Conservation (phyloP, 2,888 invertebrate genomes). For the Cheilosia variabilis region DNA sequence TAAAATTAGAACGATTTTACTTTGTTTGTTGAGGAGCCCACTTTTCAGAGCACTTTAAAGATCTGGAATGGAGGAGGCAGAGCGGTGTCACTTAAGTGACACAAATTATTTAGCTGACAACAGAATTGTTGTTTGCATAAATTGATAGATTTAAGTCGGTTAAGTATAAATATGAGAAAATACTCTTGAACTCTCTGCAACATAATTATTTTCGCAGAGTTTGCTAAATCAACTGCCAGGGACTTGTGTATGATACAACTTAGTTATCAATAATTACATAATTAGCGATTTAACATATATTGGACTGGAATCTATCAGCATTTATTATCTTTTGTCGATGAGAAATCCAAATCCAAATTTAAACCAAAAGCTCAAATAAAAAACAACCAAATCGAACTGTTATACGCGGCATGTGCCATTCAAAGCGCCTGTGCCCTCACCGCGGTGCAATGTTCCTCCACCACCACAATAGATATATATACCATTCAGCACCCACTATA, state of each 20-base stretch:
- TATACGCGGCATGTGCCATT: conserved; percentile 34
- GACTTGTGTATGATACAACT: neutral
- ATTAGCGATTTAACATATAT: conserved; percentile 1
- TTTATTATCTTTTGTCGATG: neutral
- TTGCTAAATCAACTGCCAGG: neutral
- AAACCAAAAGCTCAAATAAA: conserved; percentile 1
- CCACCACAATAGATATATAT: conserved; percentile 18
- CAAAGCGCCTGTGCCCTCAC: neutral
- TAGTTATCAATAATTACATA: conserved; percentile 11
- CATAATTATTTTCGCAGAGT: too few species aligned
- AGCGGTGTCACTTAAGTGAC: too few species aligned
- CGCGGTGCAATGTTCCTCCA: neutral
- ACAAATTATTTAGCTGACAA: too few species aligned
- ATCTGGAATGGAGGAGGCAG: too few species aligned
- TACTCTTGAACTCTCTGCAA: too few species aligned
- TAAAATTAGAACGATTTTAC: too few species aligned
- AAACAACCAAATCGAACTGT: conserved; percentile 1
- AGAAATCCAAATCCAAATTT: neutral
- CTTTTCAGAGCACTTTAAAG: too few species aligned
- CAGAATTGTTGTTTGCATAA: too few species aligned
- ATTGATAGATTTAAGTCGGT: too few species aligned
- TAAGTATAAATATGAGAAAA: too few species aligned
- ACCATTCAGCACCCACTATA: conserved; percentile 51
- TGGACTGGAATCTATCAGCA: neutral
- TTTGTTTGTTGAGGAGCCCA: too few species aligned